Evolutionary conservation across 2,888 invertebrate genomes (phyloP).

Genomic region (Oscheius myriophilus): DNA sequence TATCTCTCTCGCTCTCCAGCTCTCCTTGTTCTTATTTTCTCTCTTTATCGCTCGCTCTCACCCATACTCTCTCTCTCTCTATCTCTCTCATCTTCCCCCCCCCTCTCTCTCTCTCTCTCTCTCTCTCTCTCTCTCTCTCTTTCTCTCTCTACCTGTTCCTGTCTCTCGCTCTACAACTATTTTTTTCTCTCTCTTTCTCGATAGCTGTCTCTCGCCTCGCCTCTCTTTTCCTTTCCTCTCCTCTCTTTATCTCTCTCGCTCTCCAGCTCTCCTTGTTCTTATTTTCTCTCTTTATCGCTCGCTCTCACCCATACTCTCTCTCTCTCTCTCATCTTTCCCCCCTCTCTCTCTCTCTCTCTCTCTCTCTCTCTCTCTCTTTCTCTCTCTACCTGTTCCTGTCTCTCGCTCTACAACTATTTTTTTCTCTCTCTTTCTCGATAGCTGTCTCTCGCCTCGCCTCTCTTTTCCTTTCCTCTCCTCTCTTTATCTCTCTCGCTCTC

Average conservation of each 20-base stretch:
- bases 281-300: not conserved
- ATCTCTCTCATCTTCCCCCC: no score
- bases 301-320: no score
- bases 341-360: no score
- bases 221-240: slow-evolving; percentile 45
- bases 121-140: not conserved
- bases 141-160: slow-evolving; percentile 29
- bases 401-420: no score
- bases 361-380: not conserved
- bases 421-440: no score
- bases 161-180: not conserved
- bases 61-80: not conserved
- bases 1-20: not conserved
- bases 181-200: no score
- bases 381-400: slow-evolving; percentile 32
- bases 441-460: no score
- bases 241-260: not conserved
- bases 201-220: no score
- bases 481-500: not conserved
- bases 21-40: not conserved
- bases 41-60: no score
- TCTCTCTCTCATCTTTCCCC: not conserved
- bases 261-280: no score
- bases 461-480: slow-evolving; percentile 40
- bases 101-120: no score